phyloP scores from a whole-genome alignment of 37 sponge, comb jelly and placozoan species.

The Diacarnus erythraeanus region DNA sequence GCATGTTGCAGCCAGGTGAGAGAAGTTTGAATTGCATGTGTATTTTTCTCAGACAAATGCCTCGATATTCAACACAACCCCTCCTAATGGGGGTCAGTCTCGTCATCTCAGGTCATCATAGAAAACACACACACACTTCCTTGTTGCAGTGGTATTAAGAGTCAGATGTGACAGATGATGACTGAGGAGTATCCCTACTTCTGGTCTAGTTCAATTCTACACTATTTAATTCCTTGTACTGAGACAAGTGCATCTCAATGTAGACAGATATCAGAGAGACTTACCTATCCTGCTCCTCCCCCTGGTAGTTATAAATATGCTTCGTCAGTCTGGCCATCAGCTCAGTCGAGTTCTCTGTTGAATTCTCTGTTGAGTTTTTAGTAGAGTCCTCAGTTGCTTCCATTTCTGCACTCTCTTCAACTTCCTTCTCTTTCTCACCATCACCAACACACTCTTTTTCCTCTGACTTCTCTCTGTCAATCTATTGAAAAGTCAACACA shows the following conservation, averaged over 20 bases:
- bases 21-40: too few relatives aligned
- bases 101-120: conserved; percentile 2
- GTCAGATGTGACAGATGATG: neutral
- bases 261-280: neutral
- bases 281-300: conserved; percentile 5
- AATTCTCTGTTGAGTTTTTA: neutral
- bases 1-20: too few relatives aligned
- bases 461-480: conserved; percentile 8
- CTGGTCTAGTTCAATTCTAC: too few relatives aligned
- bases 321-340: conserved; percentile 59
- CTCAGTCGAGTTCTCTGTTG: conserved; percentile 19
- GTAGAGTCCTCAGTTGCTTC: neutral
- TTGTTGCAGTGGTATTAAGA: too few relatives aligned
- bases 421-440: neutral
- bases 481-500: neutral
- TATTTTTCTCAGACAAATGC: conserved; percentile 6
- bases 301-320: conserved; percentile 68
- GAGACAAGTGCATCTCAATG: too few relatives aligned
- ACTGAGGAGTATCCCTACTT: too few relatives aligned
- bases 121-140: neutral
- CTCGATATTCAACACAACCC: neutral
- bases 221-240: too few relatives aligned
- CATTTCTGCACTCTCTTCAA: neutral
- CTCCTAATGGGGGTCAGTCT: neutral
- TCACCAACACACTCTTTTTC: too few relatives aligned